Conservation (phyloP, 1,140 invertebrate genomes). For the Rhizoglyphus robini region DNA sequence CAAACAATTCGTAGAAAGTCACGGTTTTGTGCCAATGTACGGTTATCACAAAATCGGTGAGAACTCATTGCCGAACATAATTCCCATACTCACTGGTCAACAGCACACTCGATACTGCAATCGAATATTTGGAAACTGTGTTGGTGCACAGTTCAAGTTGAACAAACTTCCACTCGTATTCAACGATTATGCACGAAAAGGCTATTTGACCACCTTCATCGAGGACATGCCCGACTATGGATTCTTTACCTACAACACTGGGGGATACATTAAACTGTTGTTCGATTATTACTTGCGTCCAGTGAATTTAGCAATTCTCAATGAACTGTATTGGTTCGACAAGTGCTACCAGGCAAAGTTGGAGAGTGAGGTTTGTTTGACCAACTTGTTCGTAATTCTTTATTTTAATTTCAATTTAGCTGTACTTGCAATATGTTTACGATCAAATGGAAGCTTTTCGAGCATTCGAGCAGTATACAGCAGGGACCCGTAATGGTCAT, state of each 20-base stretch:
- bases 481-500: no score
- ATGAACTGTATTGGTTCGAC: background rate
- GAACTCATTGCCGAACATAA: conserved; percentile 38
- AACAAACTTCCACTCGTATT: background rate
- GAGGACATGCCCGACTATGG: background rate
- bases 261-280: background rate
- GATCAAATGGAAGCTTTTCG: no score
- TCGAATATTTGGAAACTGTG: no score
- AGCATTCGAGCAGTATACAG: no score
- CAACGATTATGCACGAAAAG: background rate
- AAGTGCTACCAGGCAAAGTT: background rate
- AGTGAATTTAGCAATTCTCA: background rate
- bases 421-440: no score
- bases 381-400: no score
- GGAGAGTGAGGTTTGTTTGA: background rate
- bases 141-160: background rate
- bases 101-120: background rate
- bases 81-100: conserved; percentile 32
- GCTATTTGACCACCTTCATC: background rate
- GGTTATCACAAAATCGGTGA: no score
- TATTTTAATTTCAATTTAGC: no score
- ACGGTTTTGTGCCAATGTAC: no score
- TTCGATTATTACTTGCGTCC: background rate
- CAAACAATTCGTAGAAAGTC: no score
- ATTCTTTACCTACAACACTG: background rate